Percentiles rank a stretch among this genome's conserved stretches.
Evolutionary conservation across 2,888 invertebrate species (phyloP).

Genomic region (Agrochola litura): DNA sequence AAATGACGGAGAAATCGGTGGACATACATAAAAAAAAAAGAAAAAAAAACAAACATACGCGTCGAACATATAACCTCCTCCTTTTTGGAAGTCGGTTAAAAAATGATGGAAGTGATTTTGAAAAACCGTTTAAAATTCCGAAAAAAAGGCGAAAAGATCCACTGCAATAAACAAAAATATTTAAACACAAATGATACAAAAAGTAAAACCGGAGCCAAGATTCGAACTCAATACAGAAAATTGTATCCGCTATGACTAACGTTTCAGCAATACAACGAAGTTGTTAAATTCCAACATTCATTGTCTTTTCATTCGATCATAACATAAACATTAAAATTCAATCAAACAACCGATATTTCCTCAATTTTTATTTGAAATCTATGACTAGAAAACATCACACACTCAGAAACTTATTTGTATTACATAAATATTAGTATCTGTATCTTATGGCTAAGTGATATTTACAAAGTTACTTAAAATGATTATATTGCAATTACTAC

Average conservation of each 20-base stretch:
- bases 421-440: background rate
- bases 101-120: no score
- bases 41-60: no score
- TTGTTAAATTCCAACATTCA: background rate
- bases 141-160: background rate
- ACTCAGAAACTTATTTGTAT: constrained; percentile 21
- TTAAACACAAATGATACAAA: background rate
- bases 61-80: no score
- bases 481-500: constrained; percentile 1
- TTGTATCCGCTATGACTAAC: background rate
- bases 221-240: background rate
- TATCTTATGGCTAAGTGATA: constrained; percentile 1
- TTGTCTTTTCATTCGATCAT: background rate
- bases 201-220: background rate
- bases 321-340: background rate
- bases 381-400: constrained; percentile 53
- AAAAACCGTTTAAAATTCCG: background rate
- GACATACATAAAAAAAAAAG: no score
- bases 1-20: no score
- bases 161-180: background rate
- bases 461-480: constrained; percentile 30
- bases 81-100: no score
- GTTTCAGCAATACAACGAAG: background rate
- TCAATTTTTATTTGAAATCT: constrained; percentile 35
- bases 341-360: constrained; percentile 23